A percentile compares a stretch with the other conserved stretches of the same genome.
phyloP scores from a whole-genome alignment of 2,888 invertebrate species.

The Drosophila borborema region DNA sequence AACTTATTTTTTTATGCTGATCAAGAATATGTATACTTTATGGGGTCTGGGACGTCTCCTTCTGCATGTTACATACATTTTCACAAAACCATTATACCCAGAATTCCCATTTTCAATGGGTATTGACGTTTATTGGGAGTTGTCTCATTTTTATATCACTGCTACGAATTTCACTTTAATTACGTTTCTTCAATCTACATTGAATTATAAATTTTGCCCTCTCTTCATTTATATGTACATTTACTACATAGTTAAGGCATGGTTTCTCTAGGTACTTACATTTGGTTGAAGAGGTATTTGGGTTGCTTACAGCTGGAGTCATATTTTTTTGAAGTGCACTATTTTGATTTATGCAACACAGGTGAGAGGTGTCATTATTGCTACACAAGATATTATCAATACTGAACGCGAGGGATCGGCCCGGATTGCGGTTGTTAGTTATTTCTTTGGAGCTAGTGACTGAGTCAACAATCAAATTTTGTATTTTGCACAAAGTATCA shows the following conservation, averaged over 20 bases:
- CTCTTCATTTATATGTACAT: no score
- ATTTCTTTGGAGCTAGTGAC: constrained; percentile 2
- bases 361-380: constrained; percentile 18
- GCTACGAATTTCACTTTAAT: no score
- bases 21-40: no score
- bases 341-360: background rate
- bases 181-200: no score
- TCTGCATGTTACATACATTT: no score
- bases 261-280: constrained; percentile 12
- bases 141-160: no score
- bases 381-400: constrained; percentile 46
- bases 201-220: no score
- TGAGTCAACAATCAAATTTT: background rate
- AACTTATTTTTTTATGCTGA: no score
- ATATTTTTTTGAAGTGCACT: constrained; percentile 2
- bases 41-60: no score
- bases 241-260: background rate
- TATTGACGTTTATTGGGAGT: no score
- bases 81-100: no score
- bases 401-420: constrained; percentile 31
- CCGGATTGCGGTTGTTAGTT: background rate
- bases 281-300: background rate
- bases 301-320: constrained; percentile 5
- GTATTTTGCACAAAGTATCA: constrained; percentile 22
- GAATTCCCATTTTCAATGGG: no score